Percentiles rank a stretch among this genome's conserved stretches.
phyloP scores from a whole-genome alignment of 2,888 invertebrate species.

The Monochamus alternatus region DNA sequence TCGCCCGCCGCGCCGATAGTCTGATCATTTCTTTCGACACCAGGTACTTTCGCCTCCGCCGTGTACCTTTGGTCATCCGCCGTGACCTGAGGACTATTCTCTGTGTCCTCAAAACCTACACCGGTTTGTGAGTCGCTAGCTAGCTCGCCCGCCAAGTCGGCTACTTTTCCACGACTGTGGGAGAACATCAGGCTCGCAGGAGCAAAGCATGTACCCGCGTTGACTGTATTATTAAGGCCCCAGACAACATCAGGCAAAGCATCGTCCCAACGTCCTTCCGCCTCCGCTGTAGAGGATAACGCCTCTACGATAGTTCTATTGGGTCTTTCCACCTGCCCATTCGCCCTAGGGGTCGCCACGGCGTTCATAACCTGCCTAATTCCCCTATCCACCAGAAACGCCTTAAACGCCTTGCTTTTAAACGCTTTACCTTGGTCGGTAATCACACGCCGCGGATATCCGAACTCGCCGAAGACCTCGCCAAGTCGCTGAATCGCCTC shows the following conservation, averaged over 20 bases:
- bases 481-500: too few relatives aligned
- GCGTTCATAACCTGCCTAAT: too few relatives aligned
- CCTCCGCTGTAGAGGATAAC: slow-evolving; percentile 35
- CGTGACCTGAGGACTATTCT: not conserved
- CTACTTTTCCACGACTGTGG: slow-evolving; percentile 16
- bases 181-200: slow-evolving; percentile 32
- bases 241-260: slow-evolving; percentile 56
- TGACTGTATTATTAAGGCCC: slow-evolving; percentile 57
- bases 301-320: too few relatives aligned
- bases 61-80: not conserved
- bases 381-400: too few relatives aligned
- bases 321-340: too few relatives aligned
- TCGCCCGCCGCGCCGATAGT: not conserved
- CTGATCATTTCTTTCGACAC: not conserved
- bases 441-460: too few relatives aligned
- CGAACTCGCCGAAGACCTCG: too few relatives aligned
- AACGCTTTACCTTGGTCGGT: too few relatives aligned
- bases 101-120: not conserved
- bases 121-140: not conserved
- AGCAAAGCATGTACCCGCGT: slow-evolving; percentile 34
- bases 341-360: too few relatives aligned
- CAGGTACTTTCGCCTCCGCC: not conserved
- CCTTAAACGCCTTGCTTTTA: too few relatives aligned
- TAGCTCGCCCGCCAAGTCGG: slow-evolving; percentile 10
- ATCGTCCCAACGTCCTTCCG: slow-evolving; percentile 58